Percentiles rank a stretch among this genome's conserved stretches.
Conservation (phyloP, 2,113 vertebrate genomes). For the Cyanistes caeruleus region DNA sequence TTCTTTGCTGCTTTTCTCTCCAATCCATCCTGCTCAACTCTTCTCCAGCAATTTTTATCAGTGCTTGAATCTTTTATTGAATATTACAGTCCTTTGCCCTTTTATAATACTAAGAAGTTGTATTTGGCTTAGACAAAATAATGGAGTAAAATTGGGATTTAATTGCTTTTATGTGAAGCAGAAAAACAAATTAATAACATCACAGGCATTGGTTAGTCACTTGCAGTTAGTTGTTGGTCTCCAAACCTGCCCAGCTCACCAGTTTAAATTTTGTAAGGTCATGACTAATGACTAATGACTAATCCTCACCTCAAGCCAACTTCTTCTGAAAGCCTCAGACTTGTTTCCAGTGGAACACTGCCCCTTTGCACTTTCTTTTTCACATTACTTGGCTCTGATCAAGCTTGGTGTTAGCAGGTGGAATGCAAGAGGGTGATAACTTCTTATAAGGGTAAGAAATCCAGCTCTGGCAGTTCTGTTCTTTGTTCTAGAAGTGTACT, state of each 20-base stretch:
- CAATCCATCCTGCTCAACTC: neutral
- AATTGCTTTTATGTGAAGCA: neutral
- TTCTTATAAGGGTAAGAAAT: neutral
- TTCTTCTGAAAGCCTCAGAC: neutral
- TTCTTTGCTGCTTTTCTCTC: neutral
- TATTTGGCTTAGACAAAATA: neutral
- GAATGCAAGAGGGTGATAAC: neutral
- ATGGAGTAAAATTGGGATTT: neutral
- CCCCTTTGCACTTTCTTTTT: neutral
- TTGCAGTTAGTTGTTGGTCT: neutral
- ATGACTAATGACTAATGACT: neutral
- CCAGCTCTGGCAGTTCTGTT: neutral
- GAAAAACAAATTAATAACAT: neutral
- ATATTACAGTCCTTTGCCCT: neutral
- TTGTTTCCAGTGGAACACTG: neutral
- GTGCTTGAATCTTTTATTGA: neutral
- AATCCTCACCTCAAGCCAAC: rapidly evolving
- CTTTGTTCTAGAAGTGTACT: neutral
- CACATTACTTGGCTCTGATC: neutral
- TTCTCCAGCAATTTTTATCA: neutral
- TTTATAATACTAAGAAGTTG: neutral
- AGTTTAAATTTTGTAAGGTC: neutral
- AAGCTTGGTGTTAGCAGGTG: neutral
- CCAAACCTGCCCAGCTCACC: neutral
- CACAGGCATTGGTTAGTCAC: neutral